Evolutionary conservation across 2,797 vertebrate species (phyloP).

Genomic region (Xerus rutilus): DNA sequence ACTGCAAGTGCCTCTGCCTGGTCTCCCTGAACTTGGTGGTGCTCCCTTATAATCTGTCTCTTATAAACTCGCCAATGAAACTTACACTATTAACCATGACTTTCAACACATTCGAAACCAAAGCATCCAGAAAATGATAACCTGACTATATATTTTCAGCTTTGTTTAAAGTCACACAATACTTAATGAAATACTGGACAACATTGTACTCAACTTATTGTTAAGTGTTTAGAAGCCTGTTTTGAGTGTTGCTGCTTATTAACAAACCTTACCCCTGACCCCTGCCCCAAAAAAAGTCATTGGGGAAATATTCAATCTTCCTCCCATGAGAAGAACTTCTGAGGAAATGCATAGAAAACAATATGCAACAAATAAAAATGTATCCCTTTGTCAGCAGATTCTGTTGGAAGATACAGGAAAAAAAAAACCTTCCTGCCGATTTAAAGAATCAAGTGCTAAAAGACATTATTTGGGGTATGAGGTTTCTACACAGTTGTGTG

Average conservation of each 20-base stretch:
- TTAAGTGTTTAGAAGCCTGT: slow-evolving; percentile 26
- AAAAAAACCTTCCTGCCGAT: slow-evolving; percentile 32
- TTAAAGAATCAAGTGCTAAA: slow-evolving; percentile 70
- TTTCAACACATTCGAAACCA: slow-evolving; percentile 44
- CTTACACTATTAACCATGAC: not conserved
- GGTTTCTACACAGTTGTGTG: slow-evolving; percentile 32
- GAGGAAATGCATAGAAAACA: slow-evolving; percentile 55
- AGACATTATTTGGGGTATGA: slow-evolving; percentile 57
- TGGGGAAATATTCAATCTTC: slow-evolving; percentile 67
- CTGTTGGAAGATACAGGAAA: not conserved
- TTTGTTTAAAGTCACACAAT: not conserved
- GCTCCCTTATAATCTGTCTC: not conserved
- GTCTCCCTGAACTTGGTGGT: not conserved
- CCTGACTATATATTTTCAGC: not conserved
- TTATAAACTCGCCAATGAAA: not conserved
- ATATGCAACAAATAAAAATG: slow-evolving; percentile 15
- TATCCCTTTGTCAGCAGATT: slow-evolving; percentile 74
- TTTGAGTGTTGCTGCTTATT: slow-evolving; percentile 71
- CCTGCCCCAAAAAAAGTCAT: not conserved
- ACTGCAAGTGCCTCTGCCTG: too few relatives aligned
- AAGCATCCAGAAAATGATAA: slow-evolving; percentile 8
- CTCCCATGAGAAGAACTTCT: slow-evolving; percentile 30
- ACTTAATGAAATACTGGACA: not conserved
- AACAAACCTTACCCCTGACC: not conserved
- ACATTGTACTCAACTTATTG: slow-evolving; percentile 55